phyloP scores from a whole-genome alignment of 2,797 vertebrate genomes.

The Eulemur coronatus region DNA sequence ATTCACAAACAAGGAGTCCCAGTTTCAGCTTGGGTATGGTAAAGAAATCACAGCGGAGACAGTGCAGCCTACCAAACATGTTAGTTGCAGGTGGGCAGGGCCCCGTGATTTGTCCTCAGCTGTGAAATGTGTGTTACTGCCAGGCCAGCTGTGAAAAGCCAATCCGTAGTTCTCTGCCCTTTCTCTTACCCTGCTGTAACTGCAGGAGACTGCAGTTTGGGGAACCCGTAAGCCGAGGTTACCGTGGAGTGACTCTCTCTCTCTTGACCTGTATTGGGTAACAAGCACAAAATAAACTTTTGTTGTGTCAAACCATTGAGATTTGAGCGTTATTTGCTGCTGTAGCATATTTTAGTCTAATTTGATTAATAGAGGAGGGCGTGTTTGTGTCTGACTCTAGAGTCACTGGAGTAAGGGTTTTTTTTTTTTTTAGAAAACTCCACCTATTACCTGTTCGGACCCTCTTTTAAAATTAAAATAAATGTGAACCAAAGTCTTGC shows the following conservation, averaged over 20 bases:
- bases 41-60: no score
- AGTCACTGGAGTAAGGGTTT: not conserved
- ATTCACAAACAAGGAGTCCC: not conserved
- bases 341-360: not conserved
- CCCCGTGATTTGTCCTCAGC: not conserved
- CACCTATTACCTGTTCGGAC: not conserved
- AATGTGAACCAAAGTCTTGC: not conserved
- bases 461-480: not conserved
- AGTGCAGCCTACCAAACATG: accelerated
- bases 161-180: not conserved
- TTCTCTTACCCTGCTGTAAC: not conserved
- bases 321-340: not conserved
- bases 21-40: not conserved
- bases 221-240: not conserved
- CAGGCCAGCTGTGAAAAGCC: not conserved
- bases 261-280: not conserved
- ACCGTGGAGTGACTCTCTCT: not conserved
- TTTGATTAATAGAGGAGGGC: not conserved
- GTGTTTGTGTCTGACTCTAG: not conserved
- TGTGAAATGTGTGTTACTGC: not conserved
- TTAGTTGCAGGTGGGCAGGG: not conserved
- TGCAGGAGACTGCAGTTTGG: not conserved
- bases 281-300: not conserved
- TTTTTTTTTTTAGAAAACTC: not conserved
- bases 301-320: not conserved